These are phyloP conservation scores for Alethe diademata DNA, from an alignment of 2,113 vertebrate genomes.

Conservation along the genomic window DNA sequence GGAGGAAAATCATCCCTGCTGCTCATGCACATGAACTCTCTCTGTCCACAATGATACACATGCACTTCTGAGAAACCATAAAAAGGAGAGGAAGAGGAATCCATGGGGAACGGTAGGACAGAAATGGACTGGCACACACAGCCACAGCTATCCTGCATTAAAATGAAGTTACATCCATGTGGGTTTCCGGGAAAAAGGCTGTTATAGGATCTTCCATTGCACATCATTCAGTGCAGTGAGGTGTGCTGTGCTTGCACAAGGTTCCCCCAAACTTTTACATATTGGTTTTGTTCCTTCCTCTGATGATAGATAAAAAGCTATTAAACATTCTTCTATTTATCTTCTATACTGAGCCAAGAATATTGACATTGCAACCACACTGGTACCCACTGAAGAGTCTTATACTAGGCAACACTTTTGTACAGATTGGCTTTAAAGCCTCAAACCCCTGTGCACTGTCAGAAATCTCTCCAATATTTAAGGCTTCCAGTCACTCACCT, in stretches of 20 bases:
- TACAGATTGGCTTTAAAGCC: not conserved
- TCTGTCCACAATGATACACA: not conserved
- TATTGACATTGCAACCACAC: not conserved
- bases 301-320: not conserved
- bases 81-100: not conserved
- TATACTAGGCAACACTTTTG: not conserved
- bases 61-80: rapidly evolving
- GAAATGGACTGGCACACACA: not conserved
- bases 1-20: not conserved
- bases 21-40: rapidly evolving
- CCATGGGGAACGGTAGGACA: not conserved
- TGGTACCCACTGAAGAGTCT: not conserved
- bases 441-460: not conserved
- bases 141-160: not conserved
- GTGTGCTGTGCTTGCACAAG: not conserved
- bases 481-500: not conserved
- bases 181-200: not conserved
- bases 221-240: not conserved
- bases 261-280: not conserved
- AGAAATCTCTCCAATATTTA: not conserved
- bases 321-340: not conserved
- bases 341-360: not conserved
- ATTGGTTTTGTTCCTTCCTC: not conserved
- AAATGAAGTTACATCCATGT: not conserved
- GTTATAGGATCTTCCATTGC: not conserved